A percentile compares a stretch with the other conserved stretches of the same genome.
Evolutionary conservation across 2,888 invertebrate genomes (phyloP).

Genomic region (Malacosoma neustria): DNA sequence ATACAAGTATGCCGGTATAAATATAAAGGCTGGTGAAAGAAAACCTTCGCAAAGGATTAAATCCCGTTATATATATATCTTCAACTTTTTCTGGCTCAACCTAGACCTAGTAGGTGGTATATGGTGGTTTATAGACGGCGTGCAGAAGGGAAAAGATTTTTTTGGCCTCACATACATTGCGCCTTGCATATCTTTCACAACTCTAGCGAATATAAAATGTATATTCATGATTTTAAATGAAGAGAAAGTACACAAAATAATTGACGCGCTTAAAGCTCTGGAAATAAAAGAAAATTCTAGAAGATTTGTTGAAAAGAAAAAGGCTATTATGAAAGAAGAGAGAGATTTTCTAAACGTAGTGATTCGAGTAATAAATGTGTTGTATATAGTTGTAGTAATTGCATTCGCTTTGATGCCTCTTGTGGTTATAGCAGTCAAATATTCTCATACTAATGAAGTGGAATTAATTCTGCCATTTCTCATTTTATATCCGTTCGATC

Average conservation of each 20-base stretch:
- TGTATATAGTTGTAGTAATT: slow-evolving; percentile 22
- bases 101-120: slow-evolving; percentile 1
- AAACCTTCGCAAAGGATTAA: slow-evolving; percentile 10
- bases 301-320: slow-evolving; percentile 11
- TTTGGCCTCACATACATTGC: slow-evolving; percentile 27
- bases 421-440: slow-evolving; percentile 26
- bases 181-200: slow-evolving; percentile 28
- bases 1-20: slow-evolving; percentile 23
- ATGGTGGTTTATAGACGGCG: slow-evolving; percentile 26
- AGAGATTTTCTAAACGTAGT: slow-evolving; percentile 25
- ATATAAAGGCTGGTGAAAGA: slow-evolving; percentile 19
- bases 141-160: slow-evolving; percentile 24
- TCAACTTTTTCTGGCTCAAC: slow-evolving; percentile 32
- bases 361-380: slow-evolving; percentile 24
- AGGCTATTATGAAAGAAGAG: slow-evolving; percentile 23
- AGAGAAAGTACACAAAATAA: slow-evolving; percentile 17
- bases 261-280: slow-evolving; percentile 20
- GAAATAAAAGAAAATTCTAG: slow-evolving; percentile 19
- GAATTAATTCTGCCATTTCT: slow-evolving; percentile 34
- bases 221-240: slow-evolving; percentile 21
- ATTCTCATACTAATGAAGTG: slow-evolving; percentile 25
- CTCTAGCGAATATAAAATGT: slow-evolving; percentile 21
- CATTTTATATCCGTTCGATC: slow-evolving; percentile 43
- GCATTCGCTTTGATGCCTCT: slow-evolving; percentile 30
- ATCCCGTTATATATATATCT: slow-evolving; percentile 20